Percentiles rank a stretch among this genome's conserved stretches.
phyloP scores from a whole-genome alignment of 2,797 vertebrate species.

The Rhynchotus rufescens region DNA sequence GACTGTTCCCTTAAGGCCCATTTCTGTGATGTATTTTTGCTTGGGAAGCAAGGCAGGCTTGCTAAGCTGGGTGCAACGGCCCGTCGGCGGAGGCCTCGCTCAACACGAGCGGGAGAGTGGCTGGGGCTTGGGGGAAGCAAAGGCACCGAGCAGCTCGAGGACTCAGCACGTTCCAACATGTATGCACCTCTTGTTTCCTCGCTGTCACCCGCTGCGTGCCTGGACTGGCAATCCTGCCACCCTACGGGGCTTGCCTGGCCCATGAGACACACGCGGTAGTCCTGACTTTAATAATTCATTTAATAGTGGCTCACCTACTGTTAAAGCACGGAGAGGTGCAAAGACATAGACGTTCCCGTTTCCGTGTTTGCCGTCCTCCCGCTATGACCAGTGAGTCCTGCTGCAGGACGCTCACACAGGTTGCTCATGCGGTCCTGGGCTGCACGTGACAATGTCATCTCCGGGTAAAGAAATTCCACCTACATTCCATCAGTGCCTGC shows the following conservation, averaged over 20 bases:
- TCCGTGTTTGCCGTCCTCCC: background rate
- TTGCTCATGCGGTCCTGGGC: constrained; percentile 21
- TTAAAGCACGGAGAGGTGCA: constrained; percentile 6
- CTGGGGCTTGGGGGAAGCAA: background rate
- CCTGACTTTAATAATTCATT: constrained; percentile 23
- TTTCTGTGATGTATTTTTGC: background rate
- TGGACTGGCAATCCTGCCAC: background rate
- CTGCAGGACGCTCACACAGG: constrained; percentile 18
- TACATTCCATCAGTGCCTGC: constrained; percentile 51
- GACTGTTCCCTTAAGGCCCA: background rate
- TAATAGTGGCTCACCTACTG: background rate
- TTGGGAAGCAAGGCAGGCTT: background rate
- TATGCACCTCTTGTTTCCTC: background rate
- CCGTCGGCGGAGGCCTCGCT: background rate
- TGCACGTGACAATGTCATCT: background rate
- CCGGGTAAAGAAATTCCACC: constrained; percentile 56
- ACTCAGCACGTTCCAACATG: background rate
- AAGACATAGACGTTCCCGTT: background rate
- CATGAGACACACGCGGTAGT: background rate
- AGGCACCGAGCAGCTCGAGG: no score
- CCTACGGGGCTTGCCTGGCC: background rate
- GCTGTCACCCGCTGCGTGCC: background rate
- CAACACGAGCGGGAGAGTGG: no score
- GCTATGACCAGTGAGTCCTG: background rate
- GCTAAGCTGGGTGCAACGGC: background rate